Evolutionary conservation across 2,888 invertebrate species (phyloP).

Genomic region (Nudaria mundana): DNA sequence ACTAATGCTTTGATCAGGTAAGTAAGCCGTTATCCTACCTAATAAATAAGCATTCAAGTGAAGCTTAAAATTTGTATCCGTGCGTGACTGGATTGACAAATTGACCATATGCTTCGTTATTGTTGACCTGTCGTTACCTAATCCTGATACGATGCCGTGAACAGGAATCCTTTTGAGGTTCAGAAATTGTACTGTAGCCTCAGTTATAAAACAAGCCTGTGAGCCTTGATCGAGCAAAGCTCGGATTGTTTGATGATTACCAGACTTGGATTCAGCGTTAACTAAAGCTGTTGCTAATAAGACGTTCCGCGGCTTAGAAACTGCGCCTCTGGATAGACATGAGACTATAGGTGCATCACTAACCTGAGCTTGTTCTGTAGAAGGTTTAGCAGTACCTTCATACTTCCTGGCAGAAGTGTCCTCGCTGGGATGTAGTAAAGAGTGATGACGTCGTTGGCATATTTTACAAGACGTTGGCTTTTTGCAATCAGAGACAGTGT

Average conservation of each 20-base stretch:
- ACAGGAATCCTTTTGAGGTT: not conserved
- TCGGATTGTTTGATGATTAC: not conserved
- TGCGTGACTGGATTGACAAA: not conserved
- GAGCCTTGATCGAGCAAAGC: not conserved
- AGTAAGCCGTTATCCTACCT: no score
- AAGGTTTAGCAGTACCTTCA: no score
- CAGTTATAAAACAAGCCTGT: not conserved
- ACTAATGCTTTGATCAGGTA: no score
- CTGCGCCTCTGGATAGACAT: not conserved
- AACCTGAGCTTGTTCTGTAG: no score
- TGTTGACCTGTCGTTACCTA: not conserved
- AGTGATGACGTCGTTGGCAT: not conserved
- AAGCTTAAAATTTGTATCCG: not conserved
- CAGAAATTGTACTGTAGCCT: not conserved
- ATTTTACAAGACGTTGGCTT: not conserved
- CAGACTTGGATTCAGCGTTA: not conserved
- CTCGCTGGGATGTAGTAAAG: not conserved
- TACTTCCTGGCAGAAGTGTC: no score
- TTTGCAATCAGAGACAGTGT: not conserved
- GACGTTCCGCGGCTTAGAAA: not conserved
- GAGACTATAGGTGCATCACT: not conserved
- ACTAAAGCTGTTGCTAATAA: not conserved
- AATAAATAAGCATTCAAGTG: not conserved
- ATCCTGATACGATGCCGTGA: not conserved
- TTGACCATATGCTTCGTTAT: not conserved